phyloP scores from a whole-genome alignment of 2,113 vertebrate genomes.

The Hippoglossus stenolepis region DNA sequence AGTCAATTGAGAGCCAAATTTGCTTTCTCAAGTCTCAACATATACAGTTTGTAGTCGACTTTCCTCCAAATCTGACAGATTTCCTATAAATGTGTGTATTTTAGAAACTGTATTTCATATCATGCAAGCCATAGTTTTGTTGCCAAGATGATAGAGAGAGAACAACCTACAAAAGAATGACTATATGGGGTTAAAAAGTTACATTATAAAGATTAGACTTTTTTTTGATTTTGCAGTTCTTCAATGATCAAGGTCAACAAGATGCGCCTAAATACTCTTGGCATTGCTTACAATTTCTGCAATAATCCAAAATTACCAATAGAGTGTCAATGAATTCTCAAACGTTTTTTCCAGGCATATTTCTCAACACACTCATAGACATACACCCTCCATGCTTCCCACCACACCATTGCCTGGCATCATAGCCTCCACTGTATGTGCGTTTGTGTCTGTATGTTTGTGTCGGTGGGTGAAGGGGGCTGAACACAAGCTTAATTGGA shows the following conservation, averaged over 20 bases:
- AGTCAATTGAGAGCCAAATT: too few species aligned
- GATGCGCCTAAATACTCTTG: background rate
- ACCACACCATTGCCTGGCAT: slow-evolving; percentile 15
- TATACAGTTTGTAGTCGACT: too few species aligned
- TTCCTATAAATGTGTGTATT: too few species aligned
- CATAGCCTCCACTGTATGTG: background rate
- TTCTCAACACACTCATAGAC: background rate
- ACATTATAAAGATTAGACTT: too few species aligned
- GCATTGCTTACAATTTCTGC: background rate
- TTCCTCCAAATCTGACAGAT: too few species aligned
- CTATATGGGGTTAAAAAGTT: too few species aligned
- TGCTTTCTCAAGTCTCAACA: too few species aligned
- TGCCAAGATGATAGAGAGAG: too few species aligned
- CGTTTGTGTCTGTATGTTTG: background rate
- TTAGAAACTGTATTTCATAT: too few species aligned
- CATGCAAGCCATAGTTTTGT: too few species aligned
- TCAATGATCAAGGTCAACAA: background rate
- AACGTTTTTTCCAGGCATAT: background rate
- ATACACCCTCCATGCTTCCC: background rate
- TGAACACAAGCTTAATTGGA: slow-evolving; percentile 50
- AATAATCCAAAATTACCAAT: background rate
- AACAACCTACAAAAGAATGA: too few species aligned
- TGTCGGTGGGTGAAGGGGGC: slow-evolving; percentile 12
- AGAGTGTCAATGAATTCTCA: background rate
- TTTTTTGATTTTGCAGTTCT: background rate